Conservation (phyloP, 2,797 vertebrate genomes). For the Cuniculus paca region DNA sequence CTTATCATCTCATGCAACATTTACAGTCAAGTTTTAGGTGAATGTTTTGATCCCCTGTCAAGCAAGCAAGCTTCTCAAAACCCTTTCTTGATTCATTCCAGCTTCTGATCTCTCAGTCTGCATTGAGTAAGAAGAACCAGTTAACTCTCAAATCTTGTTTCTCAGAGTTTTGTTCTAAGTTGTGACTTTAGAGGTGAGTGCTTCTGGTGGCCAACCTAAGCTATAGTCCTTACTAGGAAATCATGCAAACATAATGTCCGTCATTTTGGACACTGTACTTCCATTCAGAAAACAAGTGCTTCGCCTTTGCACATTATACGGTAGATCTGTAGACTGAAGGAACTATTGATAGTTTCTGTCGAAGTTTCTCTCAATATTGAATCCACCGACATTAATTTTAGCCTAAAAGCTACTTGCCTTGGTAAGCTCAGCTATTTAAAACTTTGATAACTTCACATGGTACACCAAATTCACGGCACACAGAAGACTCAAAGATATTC, state of each 20-base stretch:
- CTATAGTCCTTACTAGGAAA: background rate
- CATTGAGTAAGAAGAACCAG: background rate
- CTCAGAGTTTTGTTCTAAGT: background rate
- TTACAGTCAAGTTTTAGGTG: background rate
- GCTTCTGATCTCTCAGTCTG: background rate
- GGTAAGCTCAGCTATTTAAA: background rate
- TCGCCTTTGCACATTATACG: background rate
- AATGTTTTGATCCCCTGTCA: background rate
- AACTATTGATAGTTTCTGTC: conserved; percentile 10
- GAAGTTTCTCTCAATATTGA: background rate
- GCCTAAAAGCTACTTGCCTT: background rate
- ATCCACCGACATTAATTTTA: background rate
- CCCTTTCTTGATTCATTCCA: background rate
- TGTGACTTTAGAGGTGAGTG: background rate
- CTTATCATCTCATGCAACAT: background rate
- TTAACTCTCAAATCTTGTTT: background rate
- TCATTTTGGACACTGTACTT: background rate
- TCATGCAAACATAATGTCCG: background rate
- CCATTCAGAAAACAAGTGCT: background rate
- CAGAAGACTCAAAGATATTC: background rate
- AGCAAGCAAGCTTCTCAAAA: background rate
- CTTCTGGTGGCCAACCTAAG: background rate
- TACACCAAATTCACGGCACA: background rate
- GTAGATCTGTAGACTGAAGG: background rate
- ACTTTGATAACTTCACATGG: background rate